Percentiles rank a stretch among this genome's conserved stretches.
Conservation (phyloP, 2,797 vertebrate genomes). For the Malacoraja senta region DNA sequence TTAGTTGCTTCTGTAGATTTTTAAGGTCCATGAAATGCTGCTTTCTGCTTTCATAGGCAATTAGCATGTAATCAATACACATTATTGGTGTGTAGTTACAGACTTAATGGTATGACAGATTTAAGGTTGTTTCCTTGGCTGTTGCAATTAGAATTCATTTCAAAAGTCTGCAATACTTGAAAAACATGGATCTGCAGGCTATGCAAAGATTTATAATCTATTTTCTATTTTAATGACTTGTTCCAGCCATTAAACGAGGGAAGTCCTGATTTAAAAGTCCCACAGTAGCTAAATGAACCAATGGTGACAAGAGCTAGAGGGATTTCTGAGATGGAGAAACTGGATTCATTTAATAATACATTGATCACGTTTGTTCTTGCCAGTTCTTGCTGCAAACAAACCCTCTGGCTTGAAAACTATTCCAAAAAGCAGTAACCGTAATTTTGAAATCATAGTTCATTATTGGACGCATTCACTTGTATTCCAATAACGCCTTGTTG, state of each 20-base stretch:
- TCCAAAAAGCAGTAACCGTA: neutral
- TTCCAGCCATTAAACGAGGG: neutral
- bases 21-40: neutral
- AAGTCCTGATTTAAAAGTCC: neutral
- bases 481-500: neutral
- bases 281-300: neutral
- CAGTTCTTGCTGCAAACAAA: neutral
- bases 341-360: neutral
- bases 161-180: neutral
- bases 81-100: neutral
- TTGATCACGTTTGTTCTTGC: neutral
- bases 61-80: constrained; percentile 22
- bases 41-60: constrained; percentile 1
- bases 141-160: neutral
- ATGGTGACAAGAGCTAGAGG: neutral
- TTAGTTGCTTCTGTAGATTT: neutral
- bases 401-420: neutral
- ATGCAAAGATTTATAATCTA: neutral
- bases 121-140: neutral
- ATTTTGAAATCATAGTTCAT: neutral
- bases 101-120: neutral
- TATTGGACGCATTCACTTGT: neutral
- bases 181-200: neutral
- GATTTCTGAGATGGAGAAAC: neutral
- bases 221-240: neutral